Evolutionary conservation across 1,140 invertebrate genomes (phyloP).

Genomic region (Papilio xuthus): DNA sequence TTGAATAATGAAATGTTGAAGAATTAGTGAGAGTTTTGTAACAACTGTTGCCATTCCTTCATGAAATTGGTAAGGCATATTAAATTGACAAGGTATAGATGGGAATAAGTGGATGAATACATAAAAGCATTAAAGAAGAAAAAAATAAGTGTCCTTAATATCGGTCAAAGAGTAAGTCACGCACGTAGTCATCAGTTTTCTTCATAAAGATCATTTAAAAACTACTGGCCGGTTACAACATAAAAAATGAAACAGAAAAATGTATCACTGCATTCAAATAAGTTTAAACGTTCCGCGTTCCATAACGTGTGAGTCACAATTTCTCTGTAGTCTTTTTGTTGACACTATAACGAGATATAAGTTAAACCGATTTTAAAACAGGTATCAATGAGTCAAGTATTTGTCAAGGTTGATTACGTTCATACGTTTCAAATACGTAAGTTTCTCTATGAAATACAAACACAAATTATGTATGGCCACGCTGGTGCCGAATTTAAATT

Average conservation of each 20-base stretch:
- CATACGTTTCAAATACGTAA: not conserved
- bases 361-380: conserved; percentile 18
- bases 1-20: no score
- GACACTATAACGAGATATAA: conserved; percentile 34
- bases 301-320: conserved; percentile 28
- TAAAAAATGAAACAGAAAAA: not conserved
- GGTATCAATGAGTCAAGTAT: conserved; percentile 33
- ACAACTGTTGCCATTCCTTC: no score
- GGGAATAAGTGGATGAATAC: not conserved
- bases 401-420: not conserved
- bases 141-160: not conserved
- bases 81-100: no score
- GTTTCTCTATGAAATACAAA: no score
- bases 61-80: no score
- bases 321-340: conserved; percentile 30
- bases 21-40: no score
- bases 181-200: not conserved
- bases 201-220: not conserved
- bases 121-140: not conserved
- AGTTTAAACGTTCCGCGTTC: conserved; percentile 31
- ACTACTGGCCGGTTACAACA: not conserved
- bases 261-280: conserved; percentile 26
- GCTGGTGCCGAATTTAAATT: no score
- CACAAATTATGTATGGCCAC: no score
- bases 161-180: not conserved